Evolutionary conservation across 2,113 vertebrate genomes (phyloP).

Genomic region (Pimephales promelas): DNA sequence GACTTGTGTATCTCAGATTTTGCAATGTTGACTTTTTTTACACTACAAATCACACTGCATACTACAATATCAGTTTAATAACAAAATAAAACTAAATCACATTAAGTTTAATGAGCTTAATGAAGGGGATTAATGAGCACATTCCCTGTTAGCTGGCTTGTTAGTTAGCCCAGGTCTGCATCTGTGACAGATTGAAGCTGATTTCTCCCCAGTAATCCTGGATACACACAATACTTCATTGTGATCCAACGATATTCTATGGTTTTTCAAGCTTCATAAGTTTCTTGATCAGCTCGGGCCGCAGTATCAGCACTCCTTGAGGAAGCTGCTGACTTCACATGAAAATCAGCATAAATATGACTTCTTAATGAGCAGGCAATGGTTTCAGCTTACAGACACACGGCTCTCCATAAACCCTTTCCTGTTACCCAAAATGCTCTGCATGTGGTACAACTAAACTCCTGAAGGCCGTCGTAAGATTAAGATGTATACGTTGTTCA

Average conservation of each 20-base stretch:
- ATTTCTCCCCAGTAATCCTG: not conserved
- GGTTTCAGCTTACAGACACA: conserved; percentile 13
- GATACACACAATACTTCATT: not conserved
- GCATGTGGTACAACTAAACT: conserved; percentile 4
- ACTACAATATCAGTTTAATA: not conserved
- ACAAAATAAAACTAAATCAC: not conserved
- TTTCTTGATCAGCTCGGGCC: not conserved
- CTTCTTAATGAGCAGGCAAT: conserved; percentile 6
- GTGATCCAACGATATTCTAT: not conserved
- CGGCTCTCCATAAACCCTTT: conserved; percentile 2
- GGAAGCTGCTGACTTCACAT: conserved; percentile 33
- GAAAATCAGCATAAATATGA: conserved; percentile 11
- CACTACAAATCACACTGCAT: not conserved
- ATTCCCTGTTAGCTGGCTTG: not conserved
- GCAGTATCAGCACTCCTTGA: conserved; percentile 18
- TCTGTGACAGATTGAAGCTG: not conserved
- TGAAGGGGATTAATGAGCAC: too few species aligned
- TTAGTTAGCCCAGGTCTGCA: not conserved
- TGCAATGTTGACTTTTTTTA: not conserved
- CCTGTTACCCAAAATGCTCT: not conserved
- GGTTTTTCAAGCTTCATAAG: not conserved
- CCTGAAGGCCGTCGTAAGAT: not conserved
- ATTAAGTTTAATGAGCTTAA: too few species aligned
- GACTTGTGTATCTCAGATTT: not conserved
- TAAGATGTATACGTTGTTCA: not conserved